These are phyloP conservation scores for Sorex fumeus DNA, from an alignment of 2,113 vertebrate genomes.

Conservation along the genomic window DNA sequence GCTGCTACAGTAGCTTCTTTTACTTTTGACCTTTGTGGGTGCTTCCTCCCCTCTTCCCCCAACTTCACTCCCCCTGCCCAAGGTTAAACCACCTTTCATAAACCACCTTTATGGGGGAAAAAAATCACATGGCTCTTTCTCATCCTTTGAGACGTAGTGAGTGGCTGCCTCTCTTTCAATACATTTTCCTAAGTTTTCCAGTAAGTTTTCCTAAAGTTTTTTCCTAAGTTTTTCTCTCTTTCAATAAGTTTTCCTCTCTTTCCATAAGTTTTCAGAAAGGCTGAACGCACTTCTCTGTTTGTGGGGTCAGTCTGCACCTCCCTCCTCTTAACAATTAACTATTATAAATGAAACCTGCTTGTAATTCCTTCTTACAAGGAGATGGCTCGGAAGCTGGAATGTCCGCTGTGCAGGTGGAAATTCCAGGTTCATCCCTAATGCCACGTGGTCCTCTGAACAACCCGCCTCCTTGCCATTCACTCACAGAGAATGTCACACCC, in stretches of 20 bases:
- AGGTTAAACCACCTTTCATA: no score
- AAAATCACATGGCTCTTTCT: background rate
- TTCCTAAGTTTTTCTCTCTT: constrained; percentile 1
- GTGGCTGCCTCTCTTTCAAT: background rate
- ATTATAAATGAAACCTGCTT: background rate
- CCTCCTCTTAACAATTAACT: background rate
- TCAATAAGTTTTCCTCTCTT: no score
- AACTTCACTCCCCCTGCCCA: background rate
- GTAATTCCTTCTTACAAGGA: no score
- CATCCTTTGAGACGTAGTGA: background rate
- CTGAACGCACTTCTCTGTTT: background rate
- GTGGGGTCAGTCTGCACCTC: background rate
- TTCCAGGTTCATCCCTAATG: no score
- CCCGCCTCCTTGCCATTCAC: no score
- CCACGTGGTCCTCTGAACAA: no score
- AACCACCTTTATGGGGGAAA: no score
- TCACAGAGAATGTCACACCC: no score
- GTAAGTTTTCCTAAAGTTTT: no score
- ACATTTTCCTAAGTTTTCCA: background rate
- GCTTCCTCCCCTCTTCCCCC: background rate
- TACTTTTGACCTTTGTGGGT: background rate
- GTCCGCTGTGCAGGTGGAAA: no score
- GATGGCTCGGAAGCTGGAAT: no score
- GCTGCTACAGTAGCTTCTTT: no score
- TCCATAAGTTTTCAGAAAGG: background rate